These are phyloP conservation scores for Carcharodon carcharias DNA, from an alignment of 2,797 vertebrate genomes.

Conservation along the genomic window DNA sequence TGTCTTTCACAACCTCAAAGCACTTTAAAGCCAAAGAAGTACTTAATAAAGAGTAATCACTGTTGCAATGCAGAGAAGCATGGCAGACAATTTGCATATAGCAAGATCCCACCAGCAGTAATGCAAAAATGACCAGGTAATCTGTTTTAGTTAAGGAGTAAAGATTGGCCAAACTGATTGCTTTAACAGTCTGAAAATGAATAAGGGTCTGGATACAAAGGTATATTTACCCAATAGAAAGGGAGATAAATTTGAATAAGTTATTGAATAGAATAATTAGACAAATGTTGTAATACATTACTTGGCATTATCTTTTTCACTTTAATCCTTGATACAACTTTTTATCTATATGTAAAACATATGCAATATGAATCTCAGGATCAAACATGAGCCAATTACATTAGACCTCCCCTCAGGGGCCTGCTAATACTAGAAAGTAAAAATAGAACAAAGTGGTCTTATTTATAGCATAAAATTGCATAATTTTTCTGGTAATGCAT, in stretches of 20 bases:
- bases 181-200: background rate
- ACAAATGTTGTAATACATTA: background rate
- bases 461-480: slow-evolving; percentile 11
- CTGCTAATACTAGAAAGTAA: background rate
- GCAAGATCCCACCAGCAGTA: background rate
- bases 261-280: background rate
- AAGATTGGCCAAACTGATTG: background rate
- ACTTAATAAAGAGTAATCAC: background rate
- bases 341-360: background rate
- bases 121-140: background rate
- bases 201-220: background rate
- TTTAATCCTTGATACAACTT: background rate
- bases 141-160: background rate
- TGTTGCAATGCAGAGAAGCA: background rate
- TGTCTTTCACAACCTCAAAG: background rate
- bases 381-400: background rate
- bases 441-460: slow-evolving; percentile 11
- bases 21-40: background rate
- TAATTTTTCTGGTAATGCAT: background rate
- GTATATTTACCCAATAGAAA: background rate
- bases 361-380: background rate
- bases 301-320: background rate
- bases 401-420: background rate
- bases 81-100: background rate
- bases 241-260: background rate